Evolutionary conservation across 1,140 invertebrate genomes (phyloP), one percentile per base, ranked within the genome.

Genomic region (Adelges cooleyi): DNA sequence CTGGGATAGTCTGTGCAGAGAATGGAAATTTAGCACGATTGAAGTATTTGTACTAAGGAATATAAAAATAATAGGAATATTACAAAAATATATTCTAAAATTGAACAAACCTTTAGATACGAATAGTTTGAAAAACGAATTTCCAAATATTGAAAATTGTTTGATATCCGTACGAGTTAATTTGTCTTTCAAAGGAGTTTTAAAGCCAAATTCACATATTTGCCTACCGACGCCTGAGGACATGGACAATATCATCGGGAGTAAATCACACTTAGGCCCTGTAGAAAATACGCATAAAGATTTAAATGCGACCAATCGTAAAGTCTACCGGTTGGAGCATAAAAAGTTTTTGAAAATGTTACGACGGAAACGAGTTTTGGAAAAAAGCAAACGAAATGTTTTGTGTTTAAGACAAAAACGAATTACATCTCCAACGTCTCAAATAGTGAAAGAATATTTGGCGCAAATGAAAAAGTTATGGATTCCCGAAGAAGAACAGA

Each of bases 1-100:
- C 36, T 95, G 89, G 87, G 74, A 75, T 25, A 71, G 80, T 44
- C 75, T 93, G 11, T 70, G 86, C 46, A 80, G 78, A 29, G 86
- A 90, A 69, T 91, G 87, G 89, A 71, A 72, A 25, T 27, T 48
- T 9, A 3, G 44, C 2, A 46, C 42, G 2, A 46, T 9, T 33
- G 27, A 15, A n/a, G 29, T n/a, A 20, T 48, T 33, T 44, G 42
- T 62, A n/a, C 23, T 62, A 6, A 8, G 56, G 20, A 62, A 62
- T 48, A 33, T 29, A 6, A 62, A 62, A 33, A 6, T 20, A 33
- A 29, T 62, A 20, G 9, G 1, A 15, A 10, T 15, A 2, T 15
- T 62, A 20, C 38, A 62, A 48, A 48, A 62, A 18, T 15, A 29
- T 27, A 62, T 25, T 9, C 40, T 25, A 33, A 44, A 48, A 29